Evolutionary conservation across 2,888 invertebrate genomes (phyloP).

Genomic region (Tetranychus piercei): DNA sequence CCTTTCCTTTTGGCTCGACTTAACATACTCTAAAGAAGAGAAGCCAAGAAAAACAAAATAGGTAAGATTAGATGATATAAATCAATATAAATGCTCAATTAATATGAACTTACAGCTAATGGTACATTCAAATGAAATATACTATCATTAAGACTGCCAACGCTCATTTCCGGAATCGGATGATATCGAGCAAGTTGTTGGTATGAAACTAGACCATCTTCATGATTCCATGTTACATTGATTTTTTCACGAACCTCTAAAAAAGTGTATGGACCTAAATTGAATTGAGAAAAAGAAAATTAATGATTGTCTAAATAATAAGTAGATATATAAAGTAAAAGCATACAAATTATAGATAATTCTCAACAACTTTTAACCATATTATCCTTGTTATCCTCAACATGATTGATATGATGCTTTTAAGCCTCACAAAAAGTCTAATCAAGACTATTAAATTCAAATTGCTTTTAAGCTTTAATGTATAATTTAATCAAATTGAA

Average conservation of each 20-base stretch:
- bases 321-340: not conserved
- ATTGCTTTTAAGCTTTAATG: too few relatives aligned
- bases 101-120: slow-evolving; percentile 24
- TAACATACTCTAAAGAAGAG: not conserved
- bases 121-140: slow-evolving; percentile 26
- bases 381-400: too few relatives aligned
- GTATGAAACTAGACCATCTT: slow-evolving; percentile 25
- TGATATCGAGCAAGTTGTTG: slow-evolving; percentile 23
- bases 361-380: not conserved
- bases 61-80: not conserved
- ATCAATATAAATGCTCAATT: not conserved
- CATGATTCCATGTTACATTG: slow-evolving; percentile 23
- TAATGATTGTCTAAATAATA: not conserved
- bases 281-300: slow-evolving; percentile 3
- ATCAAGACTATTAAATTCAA: too few relatives aligned
- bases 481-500: too few relatives aligned
- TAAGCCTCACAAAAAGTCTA: not conserved
- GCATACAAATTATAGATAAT: not conserved
- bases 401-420: too few relatives aligned
- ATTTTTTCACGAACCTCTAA: slow-evolving; percentile 25
- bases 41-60: not conserved
- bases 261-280: slow-evolving; percentile 24
- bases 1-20: not conserved
- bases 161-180: slow-evolving; percentile 23
- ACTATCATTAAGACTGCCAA: slow-evolving; percentile 25